Conservation (phyloP, 2,888 invertebrate species). For the Amblyteles armatorius region DNA sequence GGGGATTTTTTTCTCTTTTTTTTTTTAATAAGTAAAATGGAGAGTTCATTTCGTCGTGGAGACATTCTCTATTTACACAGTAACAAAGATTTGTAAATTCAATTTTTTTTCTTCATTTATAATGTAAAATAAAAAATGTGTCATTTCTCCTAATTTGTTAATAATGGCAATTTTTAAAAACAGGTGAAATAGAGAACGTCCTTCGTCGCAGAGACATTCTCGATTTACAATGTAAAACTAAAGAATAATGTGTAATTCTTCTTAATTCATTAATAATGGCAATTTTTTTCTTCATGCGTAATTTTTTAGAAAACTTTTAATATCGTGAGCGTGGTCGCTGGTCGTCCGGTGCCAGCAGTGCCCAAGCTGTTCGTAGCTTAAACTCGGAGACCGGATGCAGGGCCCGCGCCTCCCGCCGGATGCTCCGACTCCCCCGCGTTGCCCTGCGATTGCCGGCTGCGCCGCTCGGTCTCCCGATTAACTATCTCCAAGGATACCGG, state of each 20-base stretch:
- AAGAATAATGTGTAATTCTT: no score
- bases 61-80: not conserved
- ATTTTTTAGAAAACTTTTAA: conserved; percentile 3
- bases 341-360: conserved; percentile 4
- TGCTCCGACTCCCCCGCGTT: conserved; percentile 61
- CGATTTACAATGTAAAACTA: not conserved
- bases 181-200: no score
- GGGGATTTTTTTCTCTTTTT: not conserved
- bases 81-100: no score
- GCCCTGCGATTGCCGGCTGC: conserved; percentile 50
- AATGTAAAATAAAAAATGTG: not conserved
- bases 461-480: conserved; percentile 41
- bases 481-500: conserved; percentile 55
- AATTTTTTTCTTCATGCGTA: not conserved
- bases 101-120: no score
- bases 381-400: conserved; percentile 66
- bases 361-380: not conserved
- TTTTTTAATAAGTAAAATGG: not conserved
- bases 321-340: not conserved
- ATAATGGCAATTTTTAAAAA: not conserved
- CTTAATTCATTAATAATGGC: not conserved
- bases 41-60: not conserved
- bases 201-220: no score
- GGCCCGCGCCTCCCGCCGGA: conserved; percentile 62
- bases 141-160: not conserved